A percentile compares a stretch with the other conserved stretches of the same genome.
phyloP scores from a whole-genome alignment of 1,140 invertebrate species.

The Odontomachus brunneus region DNA sequence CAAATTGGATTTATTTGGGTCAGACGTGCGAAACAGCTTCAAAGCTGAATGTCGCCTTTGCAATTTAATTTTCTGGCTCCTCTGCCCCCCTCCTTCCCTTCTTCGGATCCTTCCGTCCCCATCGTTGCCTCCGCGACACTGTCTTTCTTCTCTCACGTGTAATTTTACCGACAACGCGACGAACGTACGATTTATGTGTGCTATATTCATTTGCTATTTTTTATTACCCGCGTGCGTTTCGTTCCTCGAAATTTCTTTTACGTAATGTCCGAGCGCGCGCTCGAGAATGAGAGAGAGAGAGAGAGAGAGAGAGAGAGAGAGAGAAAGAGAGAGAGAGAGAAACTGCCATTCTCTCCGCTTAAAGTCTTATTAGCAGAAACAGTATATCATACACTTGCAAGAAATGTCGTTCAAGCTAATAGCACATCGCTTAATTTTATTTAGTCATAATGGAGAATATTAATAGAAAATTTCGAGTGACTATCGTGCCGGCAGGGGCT shows the following conservation, averaged over 20 bases:
- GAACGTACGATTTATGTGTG: not conserved
- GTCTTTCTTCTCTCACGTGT: not conserved
- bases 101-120: too few relatives aligned
- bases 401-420: too few relatives aligned
- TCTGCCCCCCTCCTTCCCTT: not conserved
- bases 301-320: not conserved
- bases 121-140: too few relatives aligned
- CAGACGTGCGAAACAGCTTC: slow-evolving; percentile 10
- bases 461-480: too few relatives aligned
- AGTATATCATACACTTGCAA: too few relatives aligned
- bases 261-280: too few relatives aligned
- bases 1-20: slow-evolving; percentile 37
- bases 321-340: too few relatives aligned
- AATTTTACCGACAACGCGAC: not conserved
- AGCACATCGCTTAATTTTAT: too few relatives aligned
- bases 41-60: slow-evolving; percentile 1
- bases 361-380: too few relatives aligned
- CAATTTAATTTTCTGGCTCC: slow-evolving; percentile 31
- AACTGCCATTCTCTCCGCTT: not conserved
- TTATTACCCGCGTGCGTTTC: not conserved
- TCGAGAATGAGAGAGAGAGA: too few relatives aligned
- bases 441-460: too few relatives aligned
- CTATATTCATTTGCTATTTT: not conserved
- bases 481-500: too few relatives aligned
- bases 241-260: slow-evolving; percentile 8